Base-by-base conservation (phyloP, 2,113 vertebrate species). In the Poecile atricapillus region DNA sequence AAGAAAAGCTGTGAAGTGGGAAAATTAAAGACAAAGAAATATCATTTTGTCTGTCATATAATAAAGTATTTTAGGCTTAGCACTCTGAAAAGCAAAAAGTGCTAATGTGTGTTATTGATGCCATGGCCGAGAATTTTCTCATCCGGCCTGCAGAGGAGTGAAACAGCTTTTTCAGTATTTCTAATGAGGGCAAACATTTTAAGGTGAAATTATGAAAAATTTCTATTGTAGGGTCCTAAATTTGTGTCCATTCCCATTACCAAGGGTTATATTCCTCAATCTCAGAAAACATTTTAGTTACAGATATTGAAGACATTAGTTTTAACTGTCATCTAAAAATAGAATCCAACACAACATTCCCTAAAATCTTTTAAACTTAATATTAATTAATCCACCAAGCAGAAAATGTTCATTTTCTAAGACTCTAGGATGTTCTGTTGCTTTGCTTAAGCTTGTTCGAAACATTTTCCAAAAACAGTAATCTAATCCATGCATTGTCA, bases 241-340 rank as follows among this genome's bases (percentile, higher is more conserved):
- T 92, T 93, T 87, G 44, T 94, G 43, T 76, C 87, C 60, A 37
- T 91, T 97, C 70, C 44, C 15, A 7, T 96, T 95, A 94, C 49
- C 23, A 46, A 35, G 46, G 75, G 75, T 92, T 95, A 82, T 39
- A 35, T 75, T 87, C 83, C 68, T 91, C 47, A 87, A 30, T 53
- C 90, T 59, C 83, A 83, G 81, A 94, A 91, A 96, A 50, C 49
- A 44, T 50, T 47, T n/a, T 83, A 73, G 79, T 92, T 94, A 74
- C 27, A 91, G 79, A 86, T 96, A 96, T 80, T 95, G 83, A 87
- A 87, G 73, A 50, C 22, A 69, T 94, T 82, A 49, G 59, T 86
- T 96, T 94, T 91, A 87, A 89, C 78, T 93, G 60, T 84, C 64
- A 70, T 87, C 62, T 90, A 47, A 93, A 96, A 83, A 71, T 76